Evolutionary conservation across 2,888 invertebrate species (phyloP), one percentile per base, ranked within the genome.

Genomic region (Beris chalybata): DNA sequence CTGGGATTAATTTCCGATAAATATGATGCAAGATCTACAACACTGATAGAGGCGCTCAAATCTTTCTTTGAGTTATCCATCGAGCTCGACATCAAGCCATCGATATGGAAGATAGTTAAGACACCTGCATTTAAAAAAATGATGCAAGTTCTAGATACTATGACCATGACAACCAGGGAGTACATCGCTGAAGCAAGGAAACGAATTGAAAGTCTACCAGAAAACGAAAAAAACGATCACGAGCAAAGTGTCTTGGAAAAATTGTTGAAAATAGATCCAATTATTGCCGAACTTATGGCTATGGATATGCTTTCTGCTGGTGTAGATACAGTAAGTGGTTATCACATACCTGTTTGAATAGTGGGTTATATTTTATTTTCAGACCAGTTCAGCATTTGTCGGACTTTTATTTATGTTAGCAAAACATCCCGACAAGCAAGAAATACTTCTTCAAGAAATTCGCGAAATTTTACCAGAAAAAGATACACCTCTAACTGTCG

Each of bases 231-330:
- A 22, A 80, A 82, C n/a, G 79, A 83, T 70, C 64, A 55, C 12
- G 59, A 59, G 29, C 22, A 55, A 71, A 87, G 87, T 73, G 81
- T 88, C 30, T 78, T 88, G 57, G 85, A 87, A 75, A 85, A 84
- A 72, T 74, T 88, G 45, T 76, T 87, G 57, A 82, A 81, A 38
- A 82, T 85, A 47, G 85, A 87, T 71, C 82, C 83, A 69, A 82
- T 79, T 73, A 83, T 86, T 11, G 88, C 87, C 0, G 72, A 83
- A 43, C 81, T 85, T 72, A 87, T 87, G 86, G 85, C 85, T 1
- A 82, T 85, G 70, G 88, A 89, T 75, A 86, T 88, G 86, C 72
- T 88, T 30, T 77, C 84, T 44, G 87, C 87, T 65, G 88, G 88
- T 68, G 83, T 88, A 54, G 89, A 89, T 73, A 88, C 88, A 67